Base-by-base conservation (phyloP, 2,888 invertebrate species). In the Phrixothrix hirtus region DNA sequence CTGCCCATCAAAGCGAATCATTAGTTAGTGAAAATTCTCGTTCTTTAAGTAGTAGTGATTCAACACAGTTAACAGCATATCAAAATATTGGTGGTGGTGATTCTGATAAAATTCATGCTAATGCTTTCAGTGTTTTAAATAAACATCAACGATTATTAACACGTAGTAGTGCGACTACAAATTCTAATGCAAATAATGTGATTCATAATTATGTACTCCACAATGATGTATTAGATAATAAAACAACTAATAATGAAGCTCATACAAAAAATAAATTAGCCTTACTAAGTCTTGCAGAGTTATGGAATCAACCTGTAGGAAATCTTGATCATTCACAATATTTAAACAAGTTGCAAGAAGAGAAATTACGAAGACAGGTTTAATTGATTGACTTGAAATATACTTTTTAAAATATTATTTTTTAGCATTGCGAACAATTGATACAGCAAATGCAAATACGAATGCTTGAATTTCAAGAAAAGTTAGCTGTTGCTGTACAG, bases 291-390 rank as follows among this genome's bases (percentile, higher is more conserved):
- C 77, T 88, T 52, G 82, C 84, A 30, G 84, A 86, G 63, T 76
- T 87, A 42, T 87, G 87, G 87, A 83, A 80, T 26, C 54, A 78
- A 14, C 54, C 51, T 13, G 59, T 58, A 2, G 57, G 68, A 54
- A 48, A 39, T 53, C 36, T 11, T 13, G 50, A 55, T 13, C 32
- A 34, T 12, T 31, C 41, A 10, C 50, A 54, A 29, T 46, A 64
- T 39, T 39, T 60, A 26, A 69, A 76, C 21, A 84, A 83, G 66
- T 73, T 89, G 1, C 87, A 89, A 68, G 91, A 91, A 71, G 91
- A 92, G 70, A 84, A 84, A 66, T 76, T 88, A 27, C 81, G 89
- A 51, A 78, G 92, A 66, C 85, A 89, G 79, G 90, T 89, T n/a
- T n/a, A 77, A 72, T 76, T 64, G 16, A 12, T 30, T 42, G 10